phyloP scores from a whole-genome alignment of 2,888 invertebrate species.

The Leptopilina drosophilae region DNA sequence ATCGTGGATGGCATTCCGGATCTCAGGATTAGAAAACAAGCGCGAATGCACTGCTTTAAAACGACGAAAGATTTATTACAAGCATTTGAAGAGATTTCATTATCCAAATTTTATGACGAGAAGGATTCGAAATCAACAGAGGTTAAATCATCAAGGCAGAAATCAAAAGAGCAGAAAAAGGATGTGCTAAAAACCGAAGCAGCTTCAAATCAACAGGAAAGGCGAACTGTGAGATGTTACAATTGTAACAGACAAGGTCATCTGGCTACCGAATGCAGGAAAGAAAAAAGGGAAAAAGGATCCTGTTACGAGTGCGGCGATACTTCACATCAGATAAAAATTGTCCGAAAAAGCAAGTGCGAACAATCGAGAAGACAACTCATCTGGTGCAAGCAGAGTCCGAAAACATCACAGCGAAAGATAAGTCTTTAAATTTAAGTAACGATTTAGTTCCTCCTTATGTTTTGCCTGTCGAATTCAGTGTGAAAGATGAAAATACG shows the following conservation, averaged over 20 bases:
- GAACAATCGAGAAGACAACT: no score
- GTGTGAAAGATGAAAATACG: no score
- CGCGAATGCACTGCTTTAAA: constrained; percentile 49
- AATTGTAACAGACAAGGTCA: not conserved
- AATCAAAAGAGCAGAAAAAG: not conserved
- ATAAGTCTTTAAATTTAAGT: no score
- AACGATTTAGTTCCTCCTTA: no score
- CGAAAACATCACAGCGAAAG: no score
- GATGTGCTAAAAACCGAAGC: not conserved
- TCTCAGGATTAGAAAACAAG: constrained; percentile 47
- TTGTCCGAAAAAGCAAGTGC: no score
- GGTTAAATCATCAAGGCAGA: not conserved
- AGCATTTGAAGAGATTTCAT: constrained; percentile 46
- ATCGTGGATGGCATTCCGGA: constrained; percentile 56
- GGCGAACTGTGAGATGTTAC: not conserved
- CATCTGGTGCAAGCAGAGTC: no score
- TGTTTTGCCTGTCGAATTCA: no score
- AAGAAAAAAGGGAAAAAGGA: no score
- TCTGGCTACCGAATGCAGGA: no score
- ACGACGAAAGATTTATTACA: constrained; percentile 43
- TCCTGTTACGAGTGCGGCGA: no score
- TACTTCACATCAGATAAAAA: no score
- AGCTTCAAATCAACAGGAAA: not conserved
- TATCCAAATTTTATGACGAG: not conserved
- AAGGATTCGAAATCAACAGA: not conserved